Evolutionary conservation across 2,797 vertebrate genomes (phyloP).

Genomic region (Sebastes trivittatus): DNA sequence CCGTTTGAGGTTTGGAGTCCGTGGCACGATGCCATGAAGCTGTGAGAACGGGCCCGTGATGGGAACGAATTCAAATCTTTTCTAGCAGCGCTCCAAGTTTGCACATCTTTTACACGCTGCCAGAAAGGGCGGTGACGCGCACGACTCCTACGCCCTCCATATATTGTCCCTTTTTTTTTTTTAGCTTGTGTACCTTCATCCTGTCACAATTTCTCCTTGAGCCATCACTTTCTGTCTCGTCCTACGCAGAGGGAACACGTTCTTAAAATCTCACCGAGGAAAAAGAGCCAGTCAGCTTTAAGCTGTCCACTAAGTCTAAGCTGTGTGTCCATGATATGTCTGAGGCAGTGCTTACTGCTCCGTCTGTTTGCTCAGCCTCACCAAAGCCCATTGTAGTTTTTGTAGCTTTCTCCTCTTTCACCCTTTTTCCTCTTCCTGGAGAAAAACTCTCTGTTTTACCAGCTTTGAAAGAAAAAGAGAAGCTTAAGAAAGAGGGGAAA

Average conservation of each 20-base stretch:
- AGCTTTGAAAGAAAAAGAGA: constrained; percentile 47
- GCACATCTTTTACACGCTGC: constrained; percentile 5
- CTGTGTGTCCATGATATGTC: constrained; percentile 65
- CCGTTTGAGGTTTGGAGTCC: constrained; percentile 17
- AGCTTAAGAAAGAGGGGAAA: background rate
- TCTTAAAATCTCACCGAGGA: constrained; percentile 24
- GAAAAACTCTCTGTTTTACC: constrained; percentile 55
- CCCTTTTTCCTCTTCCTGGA: constrained; percentile 30
- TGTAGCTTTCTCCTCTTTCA: constrained; percentile 26
- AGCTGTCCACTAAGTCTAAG: constrained; percentile 67
- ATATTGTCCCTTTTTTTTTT: constrained; percentile 16
- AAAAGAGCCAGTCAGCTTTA: constrained; percentile 36
- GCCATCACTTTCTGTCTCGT: constrained; percentile 22
- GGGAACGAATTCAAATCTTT: constrained; percentile 3
- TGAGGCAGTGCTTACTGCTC: constrained; percentile 50
- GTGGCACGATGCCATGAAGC: background rate
- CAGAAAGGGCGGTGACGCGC: background rate
- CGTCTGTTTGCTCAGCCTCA: constrained; percentile 52
- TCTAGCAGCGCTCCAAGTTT: background rate
- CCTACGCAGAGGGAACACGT: constrained; percentile 3
- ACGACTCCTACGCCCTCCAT: background rate
- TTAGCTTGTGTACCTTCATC: constrained; percentile 3
- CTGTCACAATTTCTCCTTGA: constrained; percentile 39
- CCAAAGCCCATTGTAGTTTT: constrained; percentile 60
- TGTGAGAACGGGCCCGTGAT: background rate